Conservation (phyloP, 2,888 invertebrate species). For the Onchidella celtica region DNA sequence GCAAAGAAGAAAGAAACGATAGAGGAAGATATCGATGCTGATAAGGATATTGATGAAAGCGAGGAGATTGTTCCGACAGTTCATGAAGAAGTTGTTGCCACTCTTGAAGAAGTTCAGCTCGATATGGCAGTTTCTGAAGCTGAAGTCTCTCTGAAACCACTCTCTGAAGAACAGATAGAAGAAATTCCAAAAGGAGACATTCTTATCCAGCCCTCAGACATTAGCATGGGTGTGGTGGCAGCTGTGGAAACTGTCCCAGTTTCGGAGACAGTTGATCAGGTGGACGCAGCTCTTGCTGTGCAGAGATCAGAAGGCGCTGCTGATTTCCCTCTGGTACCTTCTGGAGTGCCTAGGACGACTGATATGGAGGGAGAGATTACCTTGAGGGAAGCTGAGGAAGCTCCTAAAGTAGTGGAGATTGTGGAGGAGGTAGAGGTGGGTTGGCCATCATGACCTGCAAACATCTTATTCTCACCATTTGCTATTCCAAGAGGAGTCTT, state of each 20-base stretch:
- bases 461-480: conserved; percentile 3
- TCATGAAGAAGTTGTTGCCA: background rate
- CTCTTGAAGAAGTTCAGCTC: conserved; percentile 1
- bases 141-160: conserved; percentile 18
- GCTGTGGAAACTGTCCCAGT: background rate
- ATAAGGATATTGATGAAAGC: conserved; percentile 44
- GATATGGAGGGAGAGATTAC: conserved; percentile 35
- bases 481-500: too few relatives aligned
- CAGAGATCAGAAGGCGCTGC: conserved; percentile 15
- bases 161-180: background rate
- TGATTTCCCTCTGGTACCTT: conserved; percentile 26
- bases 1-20: conserved; percentile 70
- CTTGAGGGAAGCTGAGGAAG: conserved; percentile 14
- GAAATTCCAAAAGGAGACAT: background rate
- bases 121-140: background rate
- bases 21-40: conserved; percentile 61
- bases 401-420: conserved; percentile 31
- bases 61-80: background rate
- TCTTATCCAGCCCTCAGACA: conserved; percentile 12
- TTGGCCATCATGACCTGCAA: conserved; percentile 35
- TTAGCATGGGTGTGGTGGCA: background rate
- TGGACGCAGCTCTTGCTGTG: conserved; percentile 5
- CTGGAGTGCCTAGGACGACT: background rate
- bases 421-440: conserved; percentile 49
- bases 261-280: background rate